Evolutionary conservation across 2,113 vertebrate species (phyloP), one percentile per base, ranked within the genome.

Genomic region (Edolisoma coerulescens): DNA sequence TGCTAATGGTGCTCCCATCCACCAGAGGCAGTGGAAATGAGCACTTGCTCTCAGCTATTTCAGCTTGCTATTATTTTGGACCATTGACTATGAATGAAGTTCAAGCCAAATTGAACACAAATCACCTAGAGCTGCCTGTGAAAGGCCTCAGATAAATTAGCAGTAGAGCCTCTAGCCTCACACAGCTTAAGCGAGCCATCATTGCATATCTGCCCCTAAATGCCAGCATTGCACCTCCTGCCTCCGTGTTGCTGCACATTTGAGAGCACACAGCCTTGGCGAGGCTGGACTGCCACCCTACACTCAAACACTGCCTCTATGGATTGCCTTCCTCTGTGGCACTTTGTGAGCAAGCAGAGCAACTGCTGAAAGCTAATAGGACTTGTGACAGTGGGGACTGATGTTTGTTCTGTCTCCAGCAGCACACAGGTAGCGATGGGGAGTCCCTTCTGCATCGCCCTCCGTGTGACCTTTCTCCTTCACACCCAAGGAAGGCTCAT

Each of bases 371-470:
- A 81, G 27, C 53, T 32, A 41, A 39, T 3, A 64, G 44, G 61
- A 81, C 53, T 49, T 65, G 30, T 61, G 67, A 17, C n/a, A 56
- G 20, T 12, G 28, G 44, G 26, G 19, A 13, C 52, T 79, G 63
- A 70, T 54, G 26, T 74, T 78, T 84, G 17, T 44, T 39, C 44
- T 68, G 26, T 49, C 69, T 63, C 73, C 37, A 39, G 1, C 1
- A 0, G 42, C 30, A 61, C 0, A 0, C n/a, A n/a, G 35, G 56
- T 28, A 87, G 35, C 0, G 0, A 56, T 35, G 42, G 45, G 60
- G 60, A 54, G 23, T 22, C 33, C 60, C 3, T 70, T 74, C 63
- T 70, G 49, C 42, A 5, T 3, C 33, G 22, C 75, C 63, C 26
- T 92, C 49, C 39, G 23, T 6, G 37, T 64, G 70, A 64, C 53